Evolutionary conservation across 2,888 invertebrate genomes (phyloP), one percentile per base, ranked within the genome.

Genomic region (Nineta flava): DNA sequence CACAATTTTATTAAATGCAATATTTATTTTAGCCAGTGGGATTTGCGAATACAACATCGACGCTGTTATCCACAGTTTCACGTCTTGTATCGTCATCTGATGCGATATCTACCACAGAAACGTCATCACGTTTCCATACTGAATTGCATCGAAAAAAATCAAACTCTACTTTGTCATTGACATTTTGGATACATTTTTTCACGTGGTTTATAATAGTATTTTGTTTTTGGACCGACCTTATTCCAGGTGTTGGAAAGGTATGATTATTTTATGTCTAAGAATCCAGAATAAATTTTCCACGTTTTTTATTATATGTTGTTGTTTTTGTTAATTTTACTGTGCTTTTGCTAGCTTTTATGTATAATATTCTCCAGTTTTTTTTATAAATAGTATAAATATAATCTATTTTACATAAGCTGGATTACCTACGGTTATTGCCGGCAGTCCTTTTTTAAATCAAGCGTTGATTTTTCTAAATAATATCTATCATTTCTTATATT

Each of bases 181-280:
- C 46, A 52, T 56, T 31, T 55, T 72, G 72, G 65, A 63, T 74
- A 44, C 75, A 75, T 55, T 57, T 67, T 41, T 61, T 71, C 45
- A 61, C 69, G 21, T 63, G 70, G 51, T 52, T 68, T n/a, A 57
- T 68, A 19, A 61, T 70, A 38, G 49, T 73, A 47, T 55, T 61
- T 2, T 60, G 73, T 45, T 69, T 70, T 51, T 73, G 72, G 72
- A 65, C 72, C 16, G 73, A 75, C 58, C 65, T 72, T 35, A 60
- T 75, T 53, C 72, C 72, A 9, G 65, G 67, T 47, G 62, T 74
- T 51, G 75, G 74, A 55, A 67, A 71, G 58, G 75, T 74, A 62
- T n/a, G 26, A 17, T 43, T 43, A 12, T 43, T 3, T 13, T 9
- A 12, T 41, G 7, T 7, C 6, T 12, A 13, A 12, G 9, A 13